These are phyloP conservation scores for Alitta virens DNA, from an alignment of 2,888 invertebrate species.

Conservation along the genomic window DNA sequence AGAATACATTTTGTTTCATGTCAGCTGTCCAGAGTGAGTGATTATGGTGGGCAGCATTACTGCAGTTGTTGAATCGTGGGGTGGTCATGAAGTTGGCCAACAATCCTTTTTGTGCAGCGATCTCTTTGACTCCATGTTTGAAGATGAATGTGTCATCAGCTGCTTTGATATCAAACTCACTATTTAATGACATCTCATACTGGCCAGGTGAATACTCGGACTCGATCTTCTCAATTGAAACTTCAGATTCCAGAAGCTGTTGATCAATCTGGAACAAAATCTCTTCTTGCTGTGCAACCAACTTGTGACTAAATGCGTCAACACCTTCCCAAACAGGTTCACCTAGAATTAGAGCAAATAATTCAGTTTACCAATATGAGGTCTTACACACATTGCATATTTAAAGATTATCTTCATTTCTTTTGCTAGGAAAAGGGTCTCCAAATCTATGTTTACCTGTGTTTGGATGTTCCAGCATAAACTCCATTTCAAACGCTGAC, in stretches of 20 bases:
- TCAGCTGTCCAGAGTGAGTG: conserved; percentile 26
- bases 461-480: neutral
- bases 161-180: conserved; percentile 19
- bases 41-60: conserved; percentile 29
- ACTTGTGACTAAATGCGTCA: neutral
- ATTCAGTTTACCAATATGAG: neutral
- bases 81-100: conserved; percentile 29
- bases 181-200: conserved; percentile 24
- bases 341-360: neutral
- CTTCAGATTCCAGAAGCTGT: conserved; percentile 4
- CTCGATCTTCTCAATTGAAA: conserved; percentile 17
- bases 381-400: too few relatives aligned
- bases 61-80: neutral
- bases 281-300: conserved; percentile 5
- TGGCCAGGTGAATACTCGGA: conserved; percentile 24
- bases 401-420: too few relatives aligned
- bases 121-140: conserved; percentile 29
- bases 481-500: conserved; percentile 27
- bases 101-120: neutral
- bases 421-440: too few relatives aligned
- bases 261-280: conserved; percentile 19
- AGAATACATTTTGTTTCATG: conserved; percentile 17
- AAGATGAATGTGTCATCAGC: conserved; percentile 25
- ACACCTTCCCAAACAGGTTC: neutral
- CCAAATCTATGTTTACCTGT: neutral